Percentiles rank a stretch among this genome's conserved stretches.
phyloP scores from a whole-genome alignment of 1,140 invertebrate genomes.

The Batillaria attramentaria region DNA sequence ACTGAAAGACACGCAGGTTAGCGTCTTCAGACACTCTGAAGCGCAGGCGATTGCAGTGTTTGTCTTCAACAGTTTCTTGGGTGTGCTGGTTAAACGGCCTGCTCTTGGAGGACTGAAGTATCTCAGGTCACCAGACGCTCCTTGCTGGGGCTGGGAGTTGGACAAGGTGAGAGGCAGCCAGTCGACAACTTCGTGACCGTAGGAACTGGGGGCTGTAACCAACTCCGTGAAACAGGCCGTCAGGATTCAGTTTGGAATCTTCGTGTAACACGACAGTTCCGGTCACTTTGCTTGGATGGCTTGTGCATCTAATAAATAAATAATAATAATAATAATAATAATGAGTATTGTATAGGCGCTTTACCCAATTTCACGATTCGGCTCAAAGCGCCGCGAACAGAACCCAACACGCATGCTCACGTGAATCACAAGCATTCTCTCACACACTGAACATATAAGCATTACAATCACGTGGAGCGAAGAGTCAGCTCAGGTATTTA shows the following conservation, averaged over 20 bases:
- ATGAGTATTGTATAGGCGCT: too few relatives aligned
- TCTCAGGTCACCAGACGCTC: conserved; percentile 25
- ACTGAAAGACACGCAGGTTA: conserved; percentile 47
- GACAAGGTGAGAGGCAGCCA: conserved; percentile 40
- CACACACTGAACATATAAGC: too few relatives aligned
- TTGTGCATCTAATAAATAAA: conserved; percentile 36
- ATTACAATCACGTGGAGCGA: too few relatives aligned
- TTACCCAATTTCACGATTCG: too few relatives aligned
- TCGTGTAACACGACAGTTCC: conserved; percentile 46
- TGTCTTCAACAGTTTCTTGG: conserved; percentile 17
- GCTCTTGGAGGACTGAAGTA: conserved; percentile 40
- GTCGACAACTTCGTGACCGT: conserved; percentile 40
- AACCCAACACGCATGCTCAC: too few relatives aligned
- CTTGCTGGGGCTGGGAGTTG: conserved; percentile 27
- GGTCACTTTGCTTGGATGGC: conserved; percentile 46
- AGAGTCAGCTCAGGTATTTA: too few relatives aligned
- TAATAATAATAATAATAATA: too few relatives aligned
- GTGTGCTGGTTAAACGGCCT: conserved; percentile 44
- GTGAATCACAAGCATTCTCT: too few relatives aligned
- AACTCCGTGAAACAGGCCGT: conserved; percentile 32
- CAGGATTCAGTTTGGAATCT: conserved; percentile 38
- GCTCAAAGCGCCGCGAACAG: too few relatives aligned
- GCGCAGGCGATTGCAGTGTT: conserved; percentile 39
- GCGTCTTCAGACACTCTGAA: conserved; percentile 32
- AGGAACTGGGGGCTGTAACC: conserved; percentile 41